A percentile compares a stretch with the other conserved stretches of the same genome.
phyloP scores from a whole-genome alignment of 2,888 invertebrate species.

The Acrobasis consociella region DNA sequence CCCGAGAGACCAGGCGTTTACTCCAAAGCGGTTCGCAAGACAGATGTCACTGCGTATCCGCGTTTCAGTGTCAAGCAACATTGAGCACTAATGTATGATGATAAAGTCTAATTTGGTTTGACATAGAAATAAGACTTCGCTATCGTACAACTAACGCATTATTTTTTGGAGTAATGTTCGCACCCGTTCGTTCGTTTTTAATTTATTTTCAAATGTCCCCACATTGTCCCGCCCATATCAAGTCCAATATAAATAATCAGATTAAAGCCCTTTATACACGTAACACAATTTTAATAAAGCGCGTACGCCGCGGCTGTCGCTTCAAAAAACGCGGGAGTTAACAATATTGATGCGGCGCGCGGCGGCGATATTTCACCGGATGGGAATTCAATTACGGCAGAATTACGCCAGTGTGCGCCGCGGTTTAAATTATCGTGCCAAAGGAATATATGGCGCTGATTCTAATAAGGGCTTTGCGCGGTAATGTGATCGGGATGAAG shows the following conservation, averaged over 20 bases:
- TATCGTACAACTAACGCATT: too few species aligned
- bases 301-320: conserved; percentile 13
- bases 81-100: too few species aligned
- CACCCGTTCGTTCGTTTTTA: too few species aligned
- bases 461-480: conserved; percentile 10
- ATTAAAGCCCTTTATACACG: conserved; percentile 10
- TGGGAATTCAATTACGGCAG: conserved; percentile 29
- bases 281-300: conserved; percentile 16
- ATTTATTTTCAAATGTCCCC: too few species aligned
- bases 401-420: conserved; percentile 25
- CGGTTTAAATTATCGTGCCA: conserved; percentile 27
- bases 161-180: too few species aligned
- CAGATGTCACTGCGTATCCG: too few species aligned
- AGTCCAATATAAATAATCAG: neutral
- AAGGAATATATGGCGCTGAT: conserved; percentile 16
- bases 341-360: conserved; percentile 22
- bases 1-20: too few species aligned
- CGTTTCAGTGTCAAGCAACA: too few species aligned
- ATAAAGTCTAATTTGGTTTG: too few species aligned
- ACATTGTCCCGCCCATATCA: too few species aligned
- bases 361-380: conserved; percentile 23
- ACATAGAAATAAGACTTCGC: too few species aligned
- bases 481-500: neutral
- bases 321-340: conserved; percentile 20
- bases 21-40: too few species aligned